Evolutionary conservation across 2,113 vertebrate genomes (phyloP).

Genomic region (Heptranchias perlo): DNA sequence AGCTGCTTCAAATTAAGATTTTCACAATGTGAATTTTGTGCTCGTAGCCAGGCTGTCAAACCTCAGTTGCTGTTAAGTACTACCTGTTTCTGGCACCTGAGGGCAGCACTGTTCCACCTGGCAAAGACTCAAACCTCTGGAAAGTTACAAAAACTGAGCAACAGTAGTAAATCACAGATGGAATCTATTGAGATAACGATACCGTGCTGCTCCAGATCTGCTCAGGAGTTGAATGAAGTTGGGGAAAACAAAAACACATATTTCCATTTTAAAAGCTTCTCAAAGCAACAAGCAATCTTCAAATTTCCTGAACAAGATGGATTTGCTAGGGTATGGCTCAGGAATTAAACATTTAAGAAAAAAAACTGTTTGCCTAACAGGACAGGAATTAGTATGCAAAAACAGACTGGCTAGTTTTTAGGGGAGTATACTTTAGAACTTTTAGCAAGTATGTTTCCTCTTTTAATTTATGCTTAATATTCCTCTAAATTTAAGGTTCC

Average conservation of each 20-base stretch:
- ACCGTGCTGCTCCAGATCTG: not conserved
- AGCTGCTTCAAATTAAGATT: not conserved
- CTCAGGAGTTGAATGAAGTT: not conserved
- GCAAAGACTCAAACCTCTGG: not conserved
- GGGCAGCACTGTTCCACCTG: slow-evolving; percentile 1
- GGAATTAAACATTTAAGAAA: not conserved
- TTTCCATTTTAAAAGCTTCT: not conserved
- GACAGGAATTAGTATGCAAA: not conserved
- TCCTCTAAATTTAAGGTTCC: not conserved
- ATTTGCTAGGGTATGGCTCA: not conserved
- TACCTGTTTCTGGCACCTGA: not conserved
- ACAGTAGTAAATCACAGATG: not conserved
- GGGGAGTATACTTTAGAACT: not conserved
- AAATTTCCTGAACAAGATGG: not conserved
- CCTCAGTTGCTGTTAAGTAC: not conserved
- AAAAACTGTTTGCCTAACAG: not conserved
- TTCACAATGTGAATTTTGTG: not conserved
- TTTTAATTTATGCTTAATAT: not conserved
- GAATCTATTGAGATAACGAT: too few relatives aligned
- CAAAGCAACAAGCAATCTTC: slow-evolving; percentile 1
- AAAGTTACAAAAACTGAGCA: not conserved
- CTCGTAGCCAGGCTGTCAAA: too few relatives aligned
- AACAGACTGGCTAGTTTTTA: not conserved
- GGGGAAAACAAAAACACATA: not conserved
- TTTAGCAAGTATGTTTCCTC: not conserved